Base-by-base conservation (phyloP, 1,140 invertebrate species). In the Zaprionus ghesquierei region DNA sequence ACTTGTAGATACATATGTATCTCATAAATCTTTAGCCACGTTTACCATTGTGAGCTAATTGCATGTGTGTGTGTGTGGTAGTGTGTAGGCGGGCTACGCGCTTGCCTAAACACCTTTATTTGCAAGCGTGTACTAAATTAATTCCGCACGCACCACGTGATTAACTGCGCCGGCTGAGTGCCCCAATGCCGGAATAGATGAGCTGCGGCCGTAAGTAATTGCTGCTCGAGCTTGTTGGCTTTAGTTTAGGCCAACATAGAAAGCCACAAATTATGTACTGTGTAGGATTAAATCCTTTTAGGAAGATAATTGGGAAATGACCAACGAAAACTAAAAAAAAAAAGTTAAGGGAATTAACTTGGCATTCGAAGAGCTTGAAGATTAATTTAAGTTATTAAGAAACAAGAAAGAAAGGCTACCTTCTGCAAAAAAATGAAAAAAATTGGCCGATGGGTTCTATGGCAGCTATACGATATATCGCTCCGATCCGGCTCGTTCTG, bases 111-210 rank as follows among this genome's bases (percentile, higher is more conserved):
- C 27, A 41, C 18, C 27, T 29, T 20, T 20, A 4, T 12, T 25
- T 54, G 33, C 23, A 44, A n/a, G 25, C 22, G n/a, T n/a, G 13
- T 15, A 18, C n/a, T 29, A 54, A 72, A 72, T 72, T 72, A 72
- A 72, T 72, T 60, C n/a, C n/a, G n/a, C 62, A 59, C 33, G 46
- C 18, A 18, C 49, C 38, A 15, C 62, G 59, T 72, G 69, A 72
- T 66, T 66, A 66, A 72, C 62, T 59, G 62, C 44, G 62, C 44
- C 51, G 54, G 54, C 23, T 29, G 49, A 51, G 20, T 51, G 13
- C 41, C 22, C 22, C 15, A 46, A 13, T n/a, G 49, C 5, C 23
- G 13, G n/a, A 15, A 15, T 23, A 23, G 20, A 23, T 27, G 41
- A 29, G 27, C 1, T 10, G 29, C 8, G 27, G 15, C 35, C 33